phyloP scores from a whole-genome alignment of 1,140 invertebrate genomes.

The Microvelia longipes region DNA sequence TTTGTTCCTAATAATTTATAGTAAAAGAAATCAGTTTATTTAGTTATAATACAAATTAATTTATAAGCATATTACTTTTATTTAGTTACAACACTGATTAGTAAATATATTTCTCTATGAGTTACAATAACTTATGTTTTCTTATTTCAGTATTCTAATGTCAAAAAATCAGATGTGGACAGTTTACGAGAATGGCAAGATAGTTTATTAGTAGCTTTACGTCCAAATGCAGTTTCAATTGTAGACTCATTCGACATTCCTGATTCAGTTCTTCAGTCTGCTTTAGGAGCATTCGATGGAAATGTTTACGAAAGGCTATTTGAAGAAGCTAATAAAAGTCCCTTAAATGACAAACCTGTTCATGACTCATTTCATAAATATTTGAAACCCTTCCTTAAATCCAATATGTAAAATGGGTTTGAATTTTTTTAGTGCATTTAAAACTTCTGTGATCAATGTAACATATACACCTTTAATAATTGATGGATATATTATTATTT shows the following conservation, averaged over 20 bases:
- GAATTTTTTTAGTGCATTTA: too few relatives aligned
- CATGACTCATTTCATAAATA: constrained; percentile 57
- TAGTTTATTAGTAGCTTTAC: constrained; percentile 46
- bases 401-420: constrained; percentile 48
- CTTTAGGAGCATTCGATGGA: constrained; percentile 77
- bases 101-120: too few relatives aligned
- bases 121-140: too few relatives aligned
- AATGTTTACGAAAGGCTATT: constrained; percentile 79
- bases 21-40: too few relatives aligned
- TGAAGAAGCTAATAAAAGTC: constrained; percentile 67
- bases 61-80: too few relatives aligned
- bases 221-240: constrained; percentile 73
- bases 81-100: too few relatives aligned
- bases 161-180: constrained; percentile 44
- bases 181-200: constrained; percentile 51
- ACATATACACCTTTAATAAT: too few relatives aligned
- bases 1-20: too few relatives aligned
- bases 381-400: constrained; percentile 60
- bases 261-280: constrained; percentile 65
- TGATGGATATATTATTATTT: too few relatives aligned
- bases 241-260: constrained; percentile 82
- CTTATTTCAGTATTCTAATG: constrained; percentile 44
- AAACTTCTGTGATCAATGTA: too few relatives aligned
- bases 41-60: too few relatives aligned
- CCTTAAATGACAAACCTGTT: constrained; percentile 66